Base-by-base conservation (phyloP, 2,113 vertebrate genomes). In the Centropristis striata region DNA sequence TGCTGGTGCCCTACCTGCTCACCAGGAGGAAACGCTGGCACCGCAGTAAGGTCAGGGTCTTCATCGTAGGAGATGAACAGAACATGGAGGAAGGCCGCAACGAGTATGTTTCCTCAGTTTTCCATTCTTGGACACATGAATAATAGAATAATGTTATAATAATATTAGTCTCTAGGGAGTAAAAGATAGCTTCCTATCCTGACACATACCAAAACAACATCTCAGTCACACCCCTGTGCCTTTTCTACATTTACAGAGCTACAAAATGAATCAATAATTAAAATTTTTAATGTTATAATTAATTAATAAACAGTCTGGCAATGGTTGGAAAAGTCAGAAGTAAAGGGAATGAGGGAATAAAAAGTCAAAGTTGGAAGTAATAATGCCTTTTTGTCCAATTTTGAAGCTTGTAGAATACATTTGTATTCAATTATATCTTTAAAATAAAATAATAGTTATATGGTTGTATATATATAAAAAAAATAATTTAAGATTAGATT, bases 1-100 rank as follows among this genome's bases (percentile, higher is more conserved):
- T 96, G 16, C 90, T 96, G 68, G 94, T 96, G 18, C 96, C 96
- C 3, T 96, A 95, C 71, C 88, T 96, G 72, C 67, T 96, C 80
- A 94, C 92, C 18, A 92, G 92, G 71, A 91, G 93, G 10, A 94
- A 93, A 67, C 80, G 85, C 16, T 96, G 95, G 95, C 86, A 66
- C 11, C 81, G 53, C 21, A 90, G 93, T 60, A 94, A 92, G 63
- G 88, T 96, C 71, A 60, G 94, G 6, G 92, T 96, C 53, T 96
- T 95, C 78, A 88, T 96, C 21, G 84, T 94, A 5, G 93, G 93
- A 39, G 83, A 94, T 0, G 80, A 91, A 15, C 70, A 88, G 4
- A 94, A 90, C 78, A 90, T 91, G 85, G 95, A 95, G n/a, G 83
- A 95, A 20, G 83, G 95, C 1, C 91, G 85, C 42, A 90, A 90